Base-by-base conservation (phyloP, 2,797 vertebrate species). In the Sebastes diploproa region DNA sequence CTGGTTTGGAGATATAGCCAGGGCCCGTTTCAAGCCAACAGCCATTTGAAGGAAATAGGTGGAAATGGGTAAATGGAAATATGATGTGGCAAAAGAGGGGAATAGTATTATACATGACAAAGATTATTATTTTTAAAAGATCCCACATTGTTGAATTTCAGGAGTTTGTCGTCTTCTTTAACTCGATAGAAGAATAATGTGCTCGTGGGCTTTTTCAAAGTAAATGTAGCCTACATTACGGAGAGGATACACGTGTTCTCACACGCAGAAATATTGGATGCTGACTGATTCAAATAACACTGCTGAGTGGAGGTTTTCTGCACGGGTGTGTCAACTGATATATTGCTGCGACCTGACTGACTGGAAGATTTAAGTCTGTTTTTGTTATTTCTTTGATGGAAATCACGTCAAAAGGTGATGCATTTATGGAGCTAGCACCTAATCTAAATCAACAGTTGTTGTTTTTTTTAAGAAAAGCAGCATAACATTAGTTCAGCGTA, bases 1-100 rank as follows among this genome's bases (percentile, higher is more conserved):
- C 91, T 94, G 93, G 93, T 92, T 92, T 88, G 86, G 86, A 88
- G 83, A 89, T 82, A 72, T 29, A 80, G 67, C 50, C 73, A 29
- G 70, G 63, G 67, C 42, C 22, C 62, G 76, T 86, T 78, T 80
- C 36, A 82, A 83, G 81, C 87, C 73, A 87, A 79, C 36, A 78
- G 60, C 68, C 46, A 77, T 85, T 77, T 78, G 59, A 84, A 73
- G 80, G 66, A 80, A 89, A 91, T 84, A 80, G 67, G 63, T 84
- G 78, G 81, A 78, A 90, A 89, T 63, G 52, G 60, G 63, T 62
- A 86, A 92, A 87, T 89, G 78, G 77, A 86, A 92, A 89, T 86
- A 80, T 80, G 84, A 88, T 82, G 80, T 82, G 66, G 84, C 56
- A 68, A 84, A 83, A 75, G 38, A 18, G 74, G 23, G 59, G 78